Conservation (phyloP, 2,113 vertebrate genomes). For the Ursus arctos region DNA sequence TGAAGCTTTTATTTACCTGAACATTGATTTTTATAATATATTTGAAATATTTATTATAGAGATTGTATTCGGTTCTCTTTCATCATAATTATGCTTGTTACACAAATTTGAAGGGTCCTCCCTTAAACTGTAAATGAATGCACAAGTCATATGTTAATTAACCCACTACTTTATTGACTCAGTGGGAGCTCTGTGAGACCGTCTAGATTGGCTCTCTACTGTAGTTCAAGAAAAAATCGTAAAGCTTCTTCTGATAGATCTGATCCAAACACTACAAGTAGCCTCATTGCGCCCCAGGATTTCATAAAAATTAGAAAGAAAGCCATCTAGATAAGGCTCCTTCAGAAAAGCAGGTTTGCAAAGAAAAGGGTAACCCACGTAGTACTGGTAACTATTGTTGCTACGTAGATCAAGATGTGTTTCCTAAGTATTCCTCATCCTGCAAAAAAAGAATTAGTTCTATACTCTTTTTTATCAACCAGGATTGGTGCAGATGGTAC, state of each 20-base stretch:
- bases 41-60: neutral
- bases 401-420: neutral
- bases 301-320: neutral
- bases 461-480: slow-evolving; percentile 50
- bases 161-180: neutral
- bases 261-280: neutral
- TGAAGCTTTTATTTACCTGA: neutral
- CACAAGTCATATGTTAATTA: neutral
- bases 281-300: neutral
- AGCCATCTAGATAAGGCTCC: neutral
- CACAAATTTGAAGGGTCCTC: neutral
- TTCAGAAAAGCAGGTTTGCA: neutral
- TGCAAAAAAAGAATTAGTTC: neutral
- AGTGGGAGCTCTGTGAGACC: neutral
- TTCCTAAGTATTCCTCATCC: neutral
- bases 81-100: neutral
- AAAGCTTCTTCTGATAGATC: neutral
- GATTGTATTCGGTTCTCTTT: neutral
- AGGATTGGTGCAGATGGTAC: slow-evolving; percentile 90
- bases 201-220: neutral
- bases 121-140: neutral
- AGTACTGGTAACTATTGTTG: neutral
- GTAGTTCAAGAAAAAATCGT: neutral
- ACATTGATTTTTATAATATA: slow-evolving; percentile 57
- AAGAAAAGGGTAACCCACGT: neutral